Base-by-base conservation (phyloP, 2,113 vertebrate genomes). In the Nyctibius bracteatus region DNA sequence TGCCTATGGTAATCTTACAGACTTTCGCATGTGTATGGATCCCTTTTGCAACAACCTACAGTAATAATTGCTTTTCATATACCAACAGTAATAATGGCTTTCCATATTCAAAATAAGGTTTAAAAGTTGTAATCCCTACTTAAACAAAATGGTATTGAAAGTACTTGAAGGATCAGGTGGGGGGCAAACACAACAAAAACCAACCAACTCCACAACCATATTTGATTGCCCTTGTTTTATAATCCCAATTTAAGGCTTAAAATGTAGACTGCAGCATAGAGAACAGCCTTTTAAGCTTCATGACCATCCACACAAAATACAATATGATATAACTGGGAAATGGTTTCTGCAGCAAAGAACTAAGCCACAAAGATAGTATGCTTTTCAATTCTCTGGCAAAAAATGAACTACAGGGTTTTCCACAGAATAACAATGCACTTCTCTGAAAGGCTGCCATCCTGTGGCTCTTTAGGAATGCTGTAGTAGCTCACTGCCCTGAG, bases 371-470 rank as follows among this genome's bases (percentile, higher is more conserved):
- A 66, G 22, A 11, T 8, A 47, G 24, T 1, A 37, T 0, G 0
- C 10, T 63, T 6, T 20, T 63, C 62, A 31, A 0, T 70, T 91
- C 72, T 61, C 54, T 41, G 37, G 46, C 62, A 86, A 77, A 62
- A 66, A 81, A 73, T 1, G 3, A 83, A 52, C 41, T 13, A 22
- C 4, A 23, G 54, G 33, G 27, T 85, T 73, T 90, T 44, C 30
- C 33, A 39, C 16, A 18, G 51, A 30, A 5, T 33, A 51, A 41
- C 22, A 30, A 33, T 1, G 22, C 31, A 41, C 21, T 49, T 3
- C 55, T 95, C 90, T 62, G 51, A 91, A 81, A 90, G 81, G 62
- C 92, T 96, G 95, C 90, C 95, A 96, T 61, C 96, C 44, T 88
- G 92, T 90, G 92, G 90, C 81, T 37, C 49, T 71, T 63, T 0